Evolutionary conservation across 2,888 invertebrate species (phyloP), one percentile per base, ranked within the genome.

Genomic region (Bellardia bayeri): DNA sequence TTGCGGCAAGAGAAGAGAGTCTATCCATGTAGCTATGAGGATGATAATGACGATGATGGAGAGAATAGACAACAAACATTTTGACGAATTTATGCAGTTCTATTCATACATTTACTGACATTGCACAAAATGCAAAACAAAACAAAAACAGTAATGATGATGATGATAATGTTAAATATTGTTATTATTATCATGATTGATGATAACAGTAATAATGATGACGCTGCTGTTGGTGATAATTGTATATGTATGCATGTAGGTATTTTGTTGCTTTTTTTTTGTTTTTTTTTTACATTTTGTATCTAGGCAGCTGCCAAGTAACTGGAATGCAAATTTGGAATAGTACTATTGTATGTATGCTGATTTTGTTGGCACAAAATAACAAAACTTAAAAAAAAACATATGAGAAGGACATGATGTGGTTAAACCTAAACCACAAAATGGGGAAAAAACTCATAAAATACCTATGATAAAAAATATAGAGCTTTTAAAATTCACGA

Each of bases 271-370:
- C 45, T 45, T 3, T 11, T 45, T 45, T 45, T 45, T n/a, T n/a
- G n/a, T n/a, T n/a, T n/a, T n/a, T n/a, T n/a, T 45, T 45, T 11
- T 45, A 11, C 45, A 45, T 9, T 61, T 33, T 75, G 61, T 58
- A 63, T 33, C 49, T 75, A 75, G 74, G 61, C 64, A 75, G 49
- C 74, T 75, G 61, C 33, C 49, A 75, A 61, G 49, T 49, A 49
- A 75, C 74, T 63, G 33, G 45, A 63, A 61, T 45, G 61, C 30
- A 58, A 4, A 75, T 63, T 37, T 61, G 45, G 11, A 75, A 61
- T 40, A 40, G 16, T n/a, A 23, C 23, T 23, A 0, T 23, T 23
- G 23, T 23, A 23, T 23, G 23, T 23, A 23, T 40, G 33, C 3
- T 11, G 33, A 30, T 33, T 33, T 23, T 56, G 11, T 56, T 23